Conservation (phyloP, 2,797 vertebrate genomes). For the Sorex maritimensis region DNA sequence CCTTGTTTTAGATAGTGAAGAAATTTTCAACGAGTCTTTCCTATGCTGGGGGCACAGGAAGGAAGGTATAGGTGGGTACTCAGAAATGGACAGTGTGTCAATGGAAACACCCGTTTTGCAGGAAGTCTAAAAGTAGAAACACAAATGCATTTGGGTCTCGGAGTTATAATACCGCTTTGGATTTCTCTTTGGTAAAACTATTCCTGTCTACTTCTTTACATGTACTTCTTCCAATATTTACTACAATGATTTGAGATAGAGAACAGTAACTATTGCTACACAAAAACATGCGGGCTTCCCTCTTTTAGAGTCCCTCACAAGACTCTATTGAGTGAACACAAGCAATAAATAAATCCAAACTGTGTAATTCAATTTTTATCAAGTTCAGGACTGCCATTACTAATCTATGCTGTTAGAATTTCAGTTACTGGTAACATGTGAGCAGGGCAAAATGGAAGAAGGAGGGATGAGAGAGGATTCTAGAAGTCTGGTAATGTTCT, state of each 20-base stretch:
- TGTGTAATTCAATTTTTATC: neutral
- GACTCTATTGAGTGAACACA: neutral
- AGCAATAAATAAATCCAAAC: neutral
- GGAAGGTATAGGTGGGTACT: no score
- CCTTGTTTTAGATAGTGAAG: neutral
- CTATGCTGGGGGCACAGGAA: no score
- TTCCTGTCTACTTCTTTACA: neutral
- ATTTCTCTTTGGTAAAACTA: neutral
- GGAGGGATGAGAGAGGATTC: fast-evolving
- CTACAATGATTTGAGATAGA: neutral
- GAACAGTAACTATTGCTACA: neutral
- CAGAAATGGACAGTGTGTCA: neutral
- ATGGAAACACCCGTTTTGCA: neutral
- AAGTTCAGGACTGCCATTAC: neutral
- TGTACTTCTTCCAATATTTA: neutral
- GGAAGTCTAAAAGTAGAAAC: neutral
- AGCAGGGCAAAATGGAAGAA: fast-evolving
- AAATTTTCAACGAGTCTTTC: neutral
- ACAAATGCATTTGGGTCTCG: neutral
- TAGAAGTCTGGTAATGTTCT: no score
- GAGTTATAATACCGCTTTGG: neutral
- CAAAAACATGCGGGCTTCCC: fast-evolving
- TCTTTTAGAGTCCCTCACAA: no score
- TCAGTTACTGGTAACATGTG: neutral
- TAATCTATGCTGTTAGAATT: neutral